phyloP scores from a whole-genome alignment of 2,888 invertebrate species.

The Autographa pulchrina region DNA sequence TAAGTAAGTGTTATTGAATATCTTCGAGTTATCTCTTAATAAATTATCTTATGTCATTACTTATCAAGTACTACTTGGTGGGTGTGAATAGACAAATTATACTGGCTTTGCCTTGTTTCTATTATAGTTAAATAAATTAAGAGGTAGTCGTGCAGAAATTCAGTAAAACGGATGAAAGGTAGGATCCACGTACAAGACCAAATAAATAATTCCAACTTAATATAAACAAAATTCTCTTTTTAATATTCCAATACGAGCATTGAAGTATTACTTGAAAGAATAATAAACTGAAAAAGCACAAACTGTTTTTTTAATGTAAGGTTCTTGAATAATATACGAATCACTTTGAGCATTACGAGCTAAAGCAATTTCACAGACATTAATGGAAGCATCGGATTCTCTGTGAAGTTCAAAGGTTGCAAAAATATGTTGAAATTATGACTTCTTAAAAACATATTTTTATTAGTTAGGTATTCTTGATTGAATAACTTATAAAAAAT shows the following conservation, averaged over 20 bases:
- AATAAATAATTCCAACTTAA: neutral
- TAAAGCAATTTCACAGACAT: neutral
- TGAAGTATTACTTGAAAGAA: neutral
- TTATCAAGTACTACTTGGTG: slow-evolving; percentile 43
- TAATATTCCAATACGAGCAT: neutral
- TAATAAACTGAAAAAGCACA: neutral
- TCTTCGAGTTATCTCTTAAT: slow-evolving; percentile 49
- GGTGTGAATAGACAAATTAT: slow-evolving; percentile 29
- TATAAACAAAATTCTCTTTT: slow-evolving; percentile 3
- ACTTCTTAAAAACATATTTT: too few relatives aligned
- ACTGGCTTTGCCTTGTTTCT: neutral
- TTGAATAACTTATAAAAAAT: too few relatives aligned
- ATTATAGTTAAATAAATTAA: neutral
- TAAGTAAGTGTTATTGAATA: slow-evolving; percentile 55
- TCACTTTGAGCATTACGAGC: neutral
- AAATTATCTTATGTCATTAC: slow-evolving; percentile 46
- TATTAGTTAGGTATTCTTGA: too few relatives aligned
- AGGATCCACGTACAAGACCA: too few relatives aligned
- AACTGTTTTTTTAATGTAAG: neutral
- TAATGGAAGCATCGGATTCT: neutral
- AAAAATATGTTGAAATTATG: neutral
- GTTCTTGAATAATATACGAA: neutral
- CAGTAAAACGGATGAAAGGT: too few relatives aligned
- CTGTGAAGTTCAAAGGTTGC: neutral
- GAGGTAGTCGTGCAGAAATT: too few relatives aligned